phyloP scores from a whole-genome alignment of 2,797 vertebrate genomes.

The Lepidocolaptes lacrymiger region DNA sequence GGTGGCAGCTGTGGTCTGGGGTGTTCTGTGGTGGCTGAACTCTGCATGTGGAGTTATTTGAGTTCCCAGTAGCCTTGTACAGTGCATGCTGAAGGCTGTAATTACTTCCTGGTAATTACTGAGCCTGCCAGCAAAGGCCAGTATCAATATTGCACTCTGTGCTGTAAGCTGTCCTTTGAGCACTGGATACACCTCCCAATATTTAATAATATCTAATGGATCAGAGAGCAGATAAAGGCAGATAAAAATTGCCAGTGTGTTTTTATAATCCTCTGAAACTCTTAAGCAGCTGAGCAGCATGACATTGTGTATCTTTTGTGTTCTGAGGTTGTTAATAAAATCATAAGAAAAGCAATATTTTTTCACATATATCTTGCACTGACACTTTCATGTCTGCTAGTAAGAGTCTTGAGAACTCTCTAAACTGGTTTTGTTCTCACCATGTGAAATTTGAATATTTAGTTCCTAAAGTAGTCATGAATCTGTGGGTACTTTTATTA shows the following conservation, averaged over 20 bases:
- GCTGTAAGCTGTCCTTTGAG: not conserved
- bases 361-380: not conserved
- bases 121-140: not conserved
- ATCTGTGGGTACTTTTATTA: not conserved
- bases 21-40: not conserved
- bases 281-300: not conserved
- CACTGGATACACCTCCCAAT: not conserved
- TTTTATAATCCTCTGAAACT: not conserved
- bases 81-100: not conserved
- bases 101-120: not conserved
- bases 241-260: not conserved
- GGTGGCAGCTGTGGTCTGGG: not conserved
- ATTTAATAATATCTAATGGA: not conserved
- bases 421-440: not conserved
- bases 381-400: not conserved
- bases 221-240: not conserved
- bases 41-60: not conserved
- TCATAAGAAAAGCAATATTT: not conserved
- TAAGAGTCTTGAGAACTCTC: not conserved
- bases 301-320: not conserved
- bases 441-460: not conserved
- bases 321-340: not conserved
- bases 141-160: not conserved
- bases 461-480: not conserved
- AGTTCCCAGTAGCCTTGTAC: not conserved